A percentile compares a stretch with the other conserved stretches of the same genome.
Conservation (phyloP, 2,113 vertebrate genomes). For the Scortum barcoo region DNA sequence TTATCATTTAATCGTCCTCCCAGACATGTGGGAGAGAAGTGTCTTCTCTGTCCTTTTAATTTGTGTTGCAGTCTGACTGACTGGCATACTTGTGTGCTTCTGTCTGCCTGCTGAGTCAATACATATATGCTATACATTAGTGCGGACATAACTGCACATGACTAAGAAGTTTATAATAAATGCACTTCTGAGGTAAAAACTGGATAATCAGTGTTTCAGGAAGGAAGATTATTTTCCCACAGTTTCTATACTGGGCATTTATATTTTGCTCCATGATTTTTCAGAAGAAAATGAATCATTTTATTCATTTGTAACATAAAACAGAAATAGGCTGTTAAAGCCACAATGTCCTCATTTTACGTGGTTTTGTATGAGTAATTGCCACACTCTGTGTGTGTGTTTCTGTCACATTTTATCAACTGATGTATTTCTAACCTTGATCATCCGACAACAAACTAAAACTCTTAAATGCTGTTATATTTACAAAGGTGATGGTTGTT, state of each 20-base stretch:
- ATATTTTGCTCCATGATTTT: not conserved
- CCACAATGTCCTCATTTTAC: not conserved
- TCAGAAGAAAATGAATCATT: slow-evolving; percentile 8
- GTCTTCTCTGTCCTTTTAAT: slow-evolving; percentile 4
- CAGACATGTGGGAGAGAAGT: slow-evolving; percentile 49
- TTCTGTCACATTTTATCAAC: not conserved
- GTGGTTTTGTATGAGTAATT: not conserved
- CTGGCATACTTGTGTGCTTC: not conserved
- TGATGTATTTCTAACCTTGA: not conserved
- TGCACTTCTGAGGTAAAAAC: not conserved
- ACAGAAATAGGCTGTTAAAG: not conserved
- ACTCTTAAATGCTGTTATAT: not conserved
- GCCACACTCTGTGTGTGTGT: not conserved
- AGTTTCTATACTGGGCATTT: not conserved
- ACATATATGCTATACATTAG: not conserved
- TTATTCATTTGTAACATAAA: not conserved
- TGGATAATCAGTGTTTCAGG: not conserved
- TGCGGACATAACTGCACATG: not conserved
- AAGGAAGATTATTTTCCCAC: not conserved
- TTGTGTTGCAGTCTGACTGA: not conserved
- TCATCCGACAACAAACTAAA: not conserved
- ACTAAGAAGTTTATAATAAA: not conserved
- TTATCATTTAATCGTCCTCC: not conserved
- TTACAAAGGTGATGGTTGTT: not conserved
- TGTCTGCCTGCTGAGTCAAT: not conserved